phyloP scores from a whole-genome alignment of 2,888 invertebrate genomes.

The Dorcus parallelipipedus region DNA sequence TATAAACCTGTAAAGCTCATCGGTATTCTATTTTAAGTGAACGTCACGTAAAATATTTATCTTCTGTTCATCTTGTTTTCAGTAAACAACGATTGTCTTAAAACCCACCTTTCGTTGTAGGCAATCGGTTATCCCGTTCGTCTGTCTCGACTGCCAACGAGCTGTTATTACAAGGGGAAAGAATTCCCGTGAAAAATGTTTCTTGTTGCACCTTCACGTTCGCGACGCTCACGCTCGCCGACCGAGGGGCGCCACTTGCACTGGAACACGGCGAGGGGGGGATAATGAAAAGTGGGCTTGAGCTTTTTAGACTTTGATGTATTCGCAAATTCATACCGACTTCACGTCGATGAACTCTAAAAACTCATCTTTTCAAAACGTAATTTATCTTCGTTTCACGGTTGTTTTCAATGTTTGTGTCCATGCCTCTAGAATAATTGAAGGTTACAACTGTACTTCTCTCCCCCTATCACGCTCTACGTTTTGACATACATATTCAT shows the following conservation, averaged over 20 bases:
- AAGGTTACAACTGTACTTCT: conserved; percentile 30
- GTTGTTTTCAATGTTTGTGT: conserved; percentile 43
- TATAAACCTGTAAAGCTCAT: conserved; percentile 24
- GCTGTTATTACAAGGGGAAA: conserved; percentile 42
- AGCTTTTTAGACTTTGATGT: conserved; percentile 49
- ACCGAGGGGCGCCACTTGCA: conserved; percentile 37
- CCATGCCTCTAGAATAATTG: conserved; percentile 40
- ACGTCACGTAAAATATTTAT: conserved; percentile 36
- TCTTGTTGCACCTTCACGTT: conserved; percentile 36
- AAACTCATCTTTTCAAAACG: conserved; percentile 50
- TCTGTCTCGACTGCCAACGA: conserved; percentile 42
- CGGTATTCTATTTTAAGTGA: conserved; percentile 25
- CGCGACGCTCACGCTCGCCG: conserved; percentile 30
- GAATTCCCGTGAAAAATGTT: conserved; percentile 41
- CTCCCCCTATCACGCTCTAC: no score
- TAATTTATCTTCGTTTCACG: conserved; percentile 51
- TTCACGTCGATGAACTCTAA: conserved; percentile 50
- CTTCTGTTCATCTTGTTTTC: conserved; percentile 35
- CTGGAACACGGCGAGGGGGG: conserved; percentile 26
- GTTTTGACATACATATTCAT: no score
- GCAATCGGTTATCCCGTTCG: conserved; percentile 43
- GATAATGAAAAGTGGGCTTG: conserved; percentile 49
- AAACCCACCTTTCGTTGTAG: conserved; percentile 41
- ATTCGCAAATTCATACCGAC: conserved; percentile 50
- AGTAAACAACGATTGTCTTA: conserved; percentile 40